phyloP scores from a whole-genome alignment of 1,140 invertebrate genomes.

The Vanessa tameamea region DNA sequence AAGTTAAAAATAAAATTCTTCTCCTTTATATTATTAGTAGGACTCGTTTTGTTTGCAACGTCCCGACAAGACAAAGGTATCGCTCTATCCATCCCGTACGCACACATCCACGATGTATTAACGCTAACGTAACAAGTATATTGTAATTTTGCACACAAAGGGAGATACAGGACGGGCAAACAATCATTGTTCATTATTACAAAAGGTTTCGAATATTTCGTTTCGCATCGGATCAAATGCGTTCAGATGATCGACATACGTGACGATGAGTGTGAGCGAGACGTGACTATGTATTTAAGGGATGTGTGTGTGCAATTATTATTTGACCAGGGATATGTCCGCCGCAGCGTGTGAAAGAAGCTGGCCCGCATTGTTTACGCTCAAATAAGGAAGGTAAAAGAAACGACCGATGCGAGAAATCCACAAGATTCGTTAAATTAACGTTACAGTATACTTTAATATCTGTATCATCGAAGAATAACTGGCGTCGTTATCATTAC shows the following conservation, averaged over 20 bases:
- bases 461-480: not conserved
- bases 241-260: slow-evolving; percentile 65
- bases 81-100: slow-evolving; percentile 72
- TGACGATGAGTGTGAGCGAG: slow-evolving; percentile 62
- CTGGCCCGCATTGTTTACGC: slow-evolving; percentile 76
- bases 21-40: slow-evolving; percentile 78
- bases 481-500: not conserved
- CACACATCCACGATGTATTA: slow-evolving; percentile 68
- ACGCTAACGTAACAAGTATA: slow-evolving; percentile 77
- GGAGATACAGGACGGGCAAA: slow-evolving; percentile 76
- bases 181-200: slow-evolving; percentile 81
- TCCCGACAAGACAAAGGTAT: slow-evolving; percentile 78
- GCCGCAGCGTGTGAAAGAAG: slow-evolving; percentile 77
- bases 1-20: slow-evolving; percentile 79
- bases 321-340: slow-evolving; percentile 80
- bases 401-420: slow-evolving; percentile 57
- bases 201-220: slow-evolving; percentile 79
- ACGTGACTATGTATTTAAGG: slow-evolving; percentile 46
- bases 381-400: slow-evolving; percentile 76
- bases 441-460: slow-evolving; percentile 19
- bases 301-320: slow-evolving; percentile 75
- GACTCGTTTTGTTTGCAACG: slow-evolving; percentile 78
- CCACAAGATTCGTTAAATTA: slow-evolving; percentile 61
- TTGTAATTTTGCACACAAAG: slow-evolving; percentile 80
- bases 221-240: slow-evolving; percentile 78